Evolutionary conservation across 1,140 invertebrate genomes (phyloP).

Genomic region (Pseudomyrmex pallidus): DNA sequence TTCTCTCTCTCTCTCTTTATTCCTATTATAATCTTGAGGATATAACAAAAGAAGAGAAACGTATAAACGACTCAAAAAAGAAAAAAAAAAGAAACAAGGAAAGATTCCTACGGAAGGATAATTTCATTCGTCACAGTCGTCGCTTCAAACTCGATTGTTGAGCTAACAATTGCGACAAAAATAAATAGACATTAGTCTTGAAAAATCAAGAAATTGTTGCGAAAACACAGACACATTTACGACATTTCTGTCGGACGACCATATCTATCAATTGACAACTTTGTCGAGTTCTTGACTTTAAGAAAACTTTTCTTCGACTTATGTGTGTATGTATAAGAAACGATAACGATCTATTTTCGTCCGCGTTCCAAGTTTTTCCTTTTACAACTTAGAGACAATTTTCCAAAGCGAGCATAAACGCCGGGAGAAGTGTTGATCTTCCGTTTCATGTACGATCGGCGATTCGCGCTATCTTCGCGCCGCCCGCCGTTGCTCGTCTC

Average conservation of each 20-base stretch:
- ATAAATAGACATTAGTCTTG: constrained; percentile 11
- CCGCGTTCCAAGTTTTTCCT: background rate
- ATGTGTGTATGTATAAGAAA: background rate
- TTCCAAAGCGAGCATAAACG: background rate
- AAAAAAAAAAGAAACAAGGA: background rate
- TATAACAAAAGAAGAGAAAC: constrained; percentile 7
- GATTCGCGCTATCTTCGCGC: constrained; percentile 29
- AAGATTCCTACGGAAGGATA: background rate
- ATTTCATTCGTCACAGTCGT: constrained; percentile 11
- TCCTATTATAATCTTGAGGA: constrained; percentile 35
- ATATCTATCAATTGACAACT: constrained; percentile 2
- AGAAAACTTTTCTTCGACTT: background rate
- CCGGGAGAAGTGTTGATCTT: constrained; percentile 9
- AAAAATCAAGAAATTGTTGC: background rate
- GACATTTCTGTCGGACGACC: background rate
- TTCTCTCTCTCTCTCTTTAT: background rate
- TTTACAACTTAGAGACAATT: background rate
- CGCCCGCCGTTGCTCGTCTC: constrained; percentile 30
- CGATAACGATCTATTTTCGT: background rate
- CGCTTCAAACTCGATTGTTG: background rate
- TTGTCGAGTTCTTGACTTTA: background rate
- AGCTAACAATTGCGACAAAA: background rate
- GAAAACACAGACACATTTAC: constrained; percentile 4
- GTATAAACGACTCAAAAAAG: too few relatives aligned
- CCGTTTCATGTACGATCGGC: constrained; percentile 20